Percentiles rank a stretch among this genome's conserved stretches.
Evolutionary conservation across 1,140 invertebrate species (phyloP).

Genomic region (Ips nitidus): DNA sequence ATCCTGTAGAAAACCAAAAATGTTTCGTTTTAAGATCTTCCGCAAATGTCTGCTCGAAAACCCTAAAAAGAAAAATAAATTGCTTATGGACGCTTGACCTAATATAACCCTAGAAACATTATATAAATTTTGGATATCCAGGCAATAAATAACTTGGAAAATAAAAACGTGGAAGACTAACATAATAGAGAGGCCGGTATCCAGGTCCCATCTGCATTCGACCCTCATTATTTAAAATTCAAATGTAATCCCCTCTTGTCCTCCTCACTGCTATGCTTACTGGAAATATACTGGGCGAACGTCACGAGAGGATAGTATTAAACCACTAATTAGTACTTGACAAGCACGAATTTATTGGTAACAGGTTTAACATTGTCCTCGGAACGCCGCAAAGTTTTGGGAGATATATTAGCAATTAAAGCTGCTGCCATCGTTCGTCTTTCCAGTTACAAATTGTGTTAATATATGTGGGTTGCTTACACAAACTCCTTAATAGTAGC

Average conservation of each 20-base stretch:
- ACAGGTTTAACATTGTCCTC: conserved; percentile 35
- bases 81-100: neutral
- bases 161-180: conserved; percentile 7
- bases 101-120: neutral
- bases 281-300: conserved; percentile 28
- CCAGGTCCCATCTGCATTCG: conserved; percentile 2
- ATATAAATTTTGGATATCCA: neutral
- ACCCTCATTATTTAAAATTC: conserved; percentile 27
- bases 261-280: conserved; percentile 5
- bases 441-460: conserved; percentile 19
- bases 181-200: conserved; percentile 3
- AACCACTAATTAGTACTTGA: conserved; percentile 35
- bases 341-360: conserved; percentile 34
- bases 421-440: conserved; percentile 21
- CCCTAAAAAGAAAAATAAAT: neutral
- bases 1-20: too few species aligned
- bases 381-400: conserved; percentile 30
- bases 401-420: conserved; percentile 31
- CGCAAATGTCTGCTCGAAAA: too few species aligned
- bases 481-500: neutral
- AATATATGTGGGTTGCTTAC: conserved; percentile 6
- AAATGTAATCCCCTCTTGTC: conserved; percentile 13
- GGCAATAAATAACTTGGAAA: neutral
- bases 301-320: conserved; percentile 31
- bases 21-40: too few species aligned